Base-by-base conservation (phyloP, 2,888 invertebrate species). In the Stenodema calcarata region DNA sequence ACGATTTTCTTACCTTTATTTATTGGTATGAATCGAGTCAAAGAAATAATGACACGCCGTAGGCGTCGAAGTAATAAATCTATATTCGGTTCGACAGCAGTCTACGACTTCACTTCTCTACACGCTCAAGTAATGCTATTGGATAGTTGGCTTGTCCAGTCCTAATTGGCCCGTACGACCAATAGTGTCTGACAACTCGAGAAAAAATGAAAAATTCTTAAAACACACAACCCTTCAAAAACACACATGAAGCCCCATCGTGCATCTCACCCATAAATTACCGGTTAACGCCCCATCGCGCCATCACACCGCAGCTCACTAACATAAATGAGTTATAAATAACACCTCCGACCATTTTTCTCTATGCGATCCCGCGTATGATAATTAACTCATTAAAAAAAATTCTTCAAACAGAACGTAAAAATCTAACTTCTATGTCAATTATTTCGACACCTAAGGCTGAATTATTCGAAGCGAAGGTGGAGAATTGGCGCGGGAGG, bases 371-470 rank as follows among this genome's bases (percentile, higher is more conserved):
- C 73, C 9, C 27, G 62, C 6, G 73, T 84, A 84, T 84, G 84
- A 73, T 84, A 84, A 84, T 84, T 84, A 73, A 84, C 84, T 84
- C 84, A 84, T 84, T 84, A 70, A 30, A 84, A 70, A 83, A 84
- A 69, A 62, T 30, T 42, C 78, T 28, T 69, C 82, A 82, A 41
- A 69, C 82, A 62, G 27, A 78, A 62, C 35, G 30, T 80, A 82
- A 82, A 82, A 82, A 62, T 82, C 69, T 28, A 50, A 80, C 80
- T 80, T 54, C 69, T 41, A 73, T 84, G 84, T 84, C 84, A 84
- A 84, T 84, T 84, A 84, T 84, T 84, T 84, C 84, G 84, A 84
- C 84, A 84, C 84, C 84, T 84, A 75, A 84, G 84, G 84, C 73
- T 84, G 84, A 84, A 84, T 84, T 84, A 84, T 84, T 84, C 16